A percentile compares a stretch with the other conserved stretches of the same genome.
phyloP scores from a whole-genome alignment of 1,140 invertebrate species.

The Holcopasites calliopsidis region DNA sequence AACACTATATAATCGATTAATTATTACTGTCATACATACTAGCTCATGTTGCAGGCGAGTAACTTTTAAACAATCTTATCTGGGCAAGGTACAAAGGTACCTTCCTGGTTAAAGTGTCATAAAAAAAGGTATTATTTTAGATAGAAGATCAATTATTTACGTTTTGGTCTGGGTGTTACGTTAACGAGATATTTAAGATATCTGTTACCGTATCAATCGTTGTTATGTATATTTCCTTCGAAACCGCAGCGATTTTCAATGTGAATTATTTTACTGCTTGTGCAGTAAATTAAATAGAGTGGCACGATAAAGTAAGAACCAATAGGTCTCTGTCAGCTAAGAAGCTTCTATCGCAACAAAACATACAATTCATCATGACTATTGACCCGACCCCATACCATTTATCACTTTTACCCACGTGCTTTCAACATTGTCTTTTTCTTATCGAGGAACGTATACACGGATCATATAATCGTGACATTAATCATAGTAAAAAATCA shows the following conservation, averaged over 20 bases:
- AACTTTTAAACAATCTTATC: conserved; percentile 12
- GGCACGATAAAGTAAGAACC: conserved; percentile 4
- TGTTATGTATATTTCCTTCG: background rate
- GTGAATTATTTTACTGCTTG: background rate
- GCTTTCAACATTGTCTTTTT: background rate
- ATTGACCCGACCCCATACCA: conserved; percentile 7
- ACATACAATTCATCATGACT: conserved; percentile 19
- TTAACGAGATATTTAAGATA: background rate
- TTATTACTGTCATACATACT: too few species aligned
- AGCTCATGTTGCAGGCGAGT: too few species aligned
- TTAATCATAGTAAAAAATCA: too few species aligned
- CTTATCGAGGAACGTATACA: background rate
- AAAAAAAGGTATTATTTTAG: background rate
- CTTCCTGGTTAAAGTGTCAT: background rate
- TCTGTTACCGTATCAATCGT: background rate
- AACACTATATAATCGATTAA: too few species aligned
- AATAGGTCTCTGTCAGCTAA: background rate
- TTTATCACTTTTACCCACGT: conserved; percentile 1
- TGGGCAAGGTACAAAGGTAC: background rate
- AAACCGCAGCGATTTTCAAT: too few species aligned
- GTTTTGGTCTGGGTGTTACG: background rate
- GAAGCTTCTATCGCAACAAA: conserved; percentile 15
- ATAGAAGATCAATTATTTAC: background rate
- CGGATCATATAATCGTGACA: background rate
- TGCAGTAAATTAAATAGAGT: background rate